Base-by-base conservation (phyloP, 2,797 vertebrate genomes). In the Tinamus major region DNA sequence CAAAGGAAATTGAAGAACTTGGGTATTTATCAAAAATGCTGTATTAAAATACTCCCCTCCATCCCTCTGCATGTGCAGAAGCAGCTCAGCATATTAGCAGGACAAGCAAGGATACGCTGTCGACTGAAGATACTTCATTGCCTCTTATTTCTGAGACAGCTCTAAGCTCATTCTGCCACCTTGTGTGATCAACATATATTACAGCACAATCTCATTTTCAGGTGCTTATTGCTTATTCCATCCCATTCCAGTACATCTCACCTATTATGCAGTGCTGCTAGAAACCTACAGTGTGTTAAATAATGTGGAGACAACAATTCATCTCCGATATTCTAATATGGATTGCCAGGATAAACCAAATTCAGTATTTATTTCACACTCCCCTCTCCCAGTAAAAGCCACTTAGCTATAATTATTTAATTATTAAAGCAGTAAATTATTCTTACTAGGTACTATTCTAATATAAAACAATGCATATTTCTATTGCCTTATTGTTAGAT, bases 131-230 rank as follows among this genome's bases (percentile, higher is more conserved):
- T 77, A 83, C 20, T 42, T 82, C 85, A 63, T 79, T 33, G 53
- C 23, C 48, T 85, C 33, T 12, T 58, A 10, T 69, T 88, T 64
- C 78, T 87, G 79, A 62, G 61, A 83, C 48, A 95, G 35, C 62
- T 77, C 91, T 96, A 86, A 97, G 96, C 97, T 96, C 93, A 92
- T 96, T 96, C 97, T 98, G 98, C 97, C 97, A 97, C 97, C 98
- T 98, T 97, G 97, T 98, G 97, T 97, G 96, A 96, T 87, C 74
- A 88, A 91, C 87, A 89, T 63, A 97, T 79, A 98, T 96, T 97
- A 98, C 98, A 98, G 92, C 82, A 91, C 17, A 82, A 63, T 62
- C 83, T 94, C 79, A 76, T 84, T 72, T 92, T 88, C 90, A 71
- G 80, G 65, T 75, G 67, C 17, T 5, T 74, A 61, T 91, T 96